Percentiles rank a stretch among this genome's conserved stretches.
phyloP scores from a whole-genome alignment of 2,797 vertebrate species.

The Hyperoplus lanceolatus region DNA sequence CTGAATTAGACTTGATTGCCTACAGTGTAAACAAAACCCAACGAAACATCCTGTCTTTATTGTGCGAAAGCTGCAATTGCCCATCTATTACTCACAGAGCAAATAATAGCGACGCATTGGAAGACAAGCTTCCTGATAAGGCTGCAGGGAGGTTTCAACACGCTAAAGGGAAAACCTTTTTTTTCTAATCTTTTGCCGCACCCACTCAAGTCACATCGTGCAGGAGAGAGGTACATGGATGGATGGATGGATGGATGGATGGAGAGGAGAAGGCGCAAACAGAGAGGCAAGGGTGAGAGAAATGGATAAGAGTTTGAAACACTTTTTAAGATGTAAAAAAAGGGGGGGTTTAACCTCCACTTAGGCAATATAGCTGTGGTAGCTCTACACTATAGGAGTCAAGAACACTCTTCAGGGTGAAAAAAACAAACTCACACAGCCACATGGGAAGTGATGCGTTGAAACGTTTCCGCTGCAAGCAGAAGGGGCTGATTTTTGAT shows the following conservation, averaged over 20 bases:
- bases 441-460: constrained; percentile 24
- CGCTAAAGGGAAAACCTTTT: not conserved
- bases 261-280: not conserved
- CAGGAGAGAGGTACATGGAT: not conserved
- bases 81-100: constrained; percentile 49
- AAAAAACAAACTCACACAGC: not conserved
- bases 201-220: constrained; percentile 16
- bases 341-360: not conserved
- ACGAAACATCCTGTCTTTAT: constrained; percentile 47
- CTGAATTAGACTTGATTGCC: constrained; percentile 53
- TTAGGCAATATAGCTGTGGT: not conserved
- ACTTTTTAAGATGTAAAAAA: too few relatives aligned
- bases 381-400: not conserved
- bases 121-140: constrained; percentile 43
- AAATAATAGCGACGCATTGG: constrained; percentile 33
- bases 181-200: not conserved
- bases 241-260: not conserved
- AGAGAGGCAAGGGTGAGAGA: not conserved
- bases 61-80: constrained; percentile 40
- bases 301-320: not conserved
- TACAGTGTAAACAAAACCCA: constrained; percentile 51
- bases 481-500: constrained; percentile 5
- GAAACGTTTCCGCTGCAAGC: constrained; percentile 20
- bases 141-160: constrained; percentile 27
- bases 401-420: not conserved